A percentile compares a stretch with the other conserved stretches of the same genome.
Evolutionary conservation across 2,888 invertebrate species (phyloP).

Genomic region (Ormyrus thymus): DNA sequence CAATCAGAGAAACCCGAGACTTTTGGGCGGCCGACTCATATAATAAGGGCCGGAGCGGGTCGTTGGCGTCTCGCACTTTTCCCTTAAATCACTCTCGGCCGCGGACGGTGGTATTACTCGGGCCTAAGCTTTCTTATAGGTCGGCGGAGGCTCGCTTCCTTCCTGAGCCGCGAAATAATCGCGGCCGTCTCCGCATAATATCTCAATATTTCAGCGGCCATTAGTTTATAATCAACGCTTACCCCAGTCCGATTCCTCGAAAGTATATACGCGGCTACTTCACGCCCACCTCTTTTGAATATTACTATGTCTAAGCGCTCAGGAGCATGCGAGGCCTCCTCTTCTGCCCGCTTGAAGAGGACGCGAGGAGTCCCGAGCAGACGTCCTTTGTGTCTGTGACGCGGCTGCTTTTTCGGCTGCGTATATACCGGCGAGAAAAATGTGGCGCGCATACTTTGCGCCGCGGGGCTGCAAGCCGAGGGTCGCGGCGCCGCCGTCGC

Average conservation of each 20-base stretch:
- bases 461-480: neutral
- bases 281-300: conserved; percentile 74
- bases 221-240: conserved; percentile 74
- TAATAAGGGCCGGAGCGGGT: conserved; percentile 19
- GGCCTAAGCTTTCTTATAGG: conserved; percentile 72
- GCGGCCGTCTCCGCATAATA: conserved; percentile 70
- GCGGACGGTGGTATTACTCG: neutral
- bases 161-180: conserved; percentile 71
- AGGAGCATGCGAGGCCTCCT: conserved; percentile 68
- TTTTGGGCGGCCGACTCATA: conserved; percentile 42
- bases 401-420: neutral
- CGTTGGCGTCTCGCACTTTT: conserved; percentile 53
- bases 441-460: conserved; percentile 2
- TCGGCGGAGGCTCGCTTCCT: conserved; percentile 70
- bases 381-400: conserved; percentile 13
- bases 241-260: conserved; percentile 2
- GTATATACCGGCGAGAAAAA: neutral
- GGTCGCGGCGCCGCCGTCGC: conserved; percentile 14
- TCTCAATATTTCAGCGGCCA: conserved; percentile 73
- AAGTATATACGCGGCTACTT: conserved; percentile 46
- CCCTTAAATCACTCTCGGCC: conserved; percentile 63
- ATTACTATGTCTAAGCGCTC: conserved; percentile 72
- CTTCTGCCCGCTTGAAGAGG: neutral
- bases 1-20: conserved; percentile 55
- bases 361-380: too few species aligned